Conservation (phyloP, 2,797 vertebrate species). For the Scyliorhinus canicula region DNA sequence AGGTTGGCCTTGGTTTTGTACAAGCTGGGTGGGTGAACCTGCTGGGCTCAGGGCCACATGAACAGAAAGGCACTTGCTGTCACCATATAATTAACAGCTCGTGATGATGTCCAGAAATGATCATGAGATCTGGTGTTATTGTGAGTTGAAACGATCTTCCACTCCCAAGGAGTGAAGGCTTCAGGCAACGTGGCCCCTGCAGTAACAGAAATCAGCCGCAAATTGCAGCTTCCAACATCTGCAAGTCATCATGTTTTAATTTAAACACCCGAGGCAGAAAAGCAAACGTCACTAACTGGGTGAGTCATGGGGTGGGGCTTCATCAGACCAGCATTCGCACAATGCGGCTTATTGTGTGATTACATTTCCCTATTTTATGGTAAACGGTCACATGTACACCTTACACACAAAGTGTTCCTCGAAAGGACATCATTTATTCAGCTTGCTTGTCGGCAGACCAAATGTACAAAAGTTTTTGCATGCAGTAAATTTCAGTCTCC, state of each 20-base stretch:
- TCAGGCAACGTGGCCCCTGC: background rate
- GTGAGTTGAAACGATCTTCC: background rate
- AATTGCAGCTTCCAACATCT: conserved; percentile 32
- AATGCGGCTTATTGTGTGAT: conserved; percentile 25
- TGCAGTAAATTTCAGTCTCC: background rate
- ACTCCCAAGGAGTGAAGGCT: conserved; percentile 23
- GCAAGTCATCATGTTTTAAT: conserved; percentile 33
- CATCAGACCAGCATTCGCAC: background rate
- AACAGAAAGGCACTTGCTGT: background rate
- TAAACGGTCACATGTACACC: background rate
- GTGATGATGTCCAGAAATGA: background rate
- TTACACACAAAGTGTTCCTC: background rate
- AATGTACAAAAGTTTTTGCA: background rate
- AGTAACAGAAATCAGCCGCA: conserved; percentile 1
- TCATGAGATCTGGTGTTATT: background rate
- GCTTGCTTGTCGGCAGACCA: background rate
- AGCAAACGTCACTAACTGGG: conserved; percentile 18
- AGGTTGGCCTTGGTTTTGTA: background rate
- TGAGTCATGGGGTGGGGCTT: conserved; percentile 27
- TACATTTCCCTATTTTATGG: background rate
- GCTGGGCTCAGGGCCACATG: background rate
- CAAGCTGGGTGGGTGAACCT: background rate
- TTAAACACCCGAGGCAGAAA: background rate
- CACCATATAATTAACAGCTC: background rate
- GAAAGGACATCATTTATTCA: background rate